Conservation (phyloP, 1,140 invertebrate genomes). For the Chironomus tepperi region DNA sequence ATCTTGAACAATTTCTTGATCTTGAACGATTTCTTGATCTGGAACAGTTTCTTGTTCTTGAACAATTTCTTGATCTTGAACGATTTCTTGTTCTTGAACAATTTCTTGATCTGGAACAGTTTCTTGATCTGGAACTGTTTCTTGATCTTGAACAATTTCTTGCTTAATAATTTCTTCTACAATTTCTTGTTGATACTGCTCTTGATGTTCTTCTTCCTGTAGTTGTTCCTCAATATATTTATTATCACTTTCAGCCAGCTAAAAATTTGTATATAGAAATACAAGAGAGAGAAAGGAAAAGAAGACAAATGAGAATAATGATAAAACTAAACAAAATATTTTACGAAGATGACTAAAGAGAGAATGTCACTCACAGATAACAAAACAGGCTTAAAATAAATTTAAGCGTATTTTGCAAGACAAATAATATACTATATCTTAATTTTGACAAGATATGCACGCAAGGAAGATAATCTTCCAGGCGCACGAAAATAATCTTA, state of each 20-base stretch:
- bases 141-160: not conserved
- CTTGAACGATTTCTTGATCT: not conserved
- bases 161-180: not conserved
- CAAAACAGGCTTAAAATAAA: no score
- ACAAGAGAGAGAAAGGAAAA: no score
- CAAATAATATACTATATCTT: no score
- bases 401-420: no score
- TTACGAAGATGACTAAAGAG: no score
- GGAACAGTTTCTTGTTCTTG: not conserved
- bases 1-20: not conserved
- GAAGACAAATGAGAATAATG: no score
- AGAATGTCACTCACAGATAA: no score
- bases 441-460: no score
- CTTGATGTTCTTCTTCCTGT: not conserved
- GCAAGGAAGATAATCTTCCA: no score
- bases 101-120: not conserved
- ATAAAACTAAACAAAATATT: no score
- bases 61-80: not conserved
- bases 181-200: not conserved
- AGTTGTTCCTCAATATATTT: not conserved
- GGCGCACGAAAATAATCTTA: no score
- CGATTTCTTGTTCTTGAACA: not conserved
- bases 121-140: not conserved
- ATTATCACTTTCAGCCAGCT: conserved; percentile 10
- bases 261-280: not conserved